These are phyloP conservation scores for Incurvaria masculella DNA, from an alignment of 2,888 invertebrate genomes.

Conservation along the genomic window DNA sequence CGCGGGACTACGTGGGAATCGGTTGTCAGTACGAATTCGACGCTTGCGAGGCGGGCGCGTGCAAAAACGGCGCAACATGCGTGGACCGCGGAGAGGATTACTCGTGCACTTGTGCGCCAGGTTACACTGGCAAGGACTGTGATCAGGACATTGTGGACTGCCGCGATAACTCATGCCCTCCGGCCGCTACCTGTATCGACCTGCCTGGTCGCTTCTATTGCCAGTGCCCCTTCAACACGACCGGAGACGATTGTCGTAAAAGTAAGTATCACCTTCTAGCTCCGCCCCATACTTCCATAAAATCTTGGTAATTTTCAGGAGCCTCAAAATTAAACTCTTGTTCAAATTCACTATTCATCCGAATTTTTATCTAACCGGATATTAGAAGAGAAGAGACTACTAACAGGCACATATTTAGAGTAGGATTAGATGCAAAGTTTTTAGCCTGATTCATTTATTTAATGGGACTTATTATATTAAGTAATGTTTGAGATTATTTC, in stretches of 20 bases:
- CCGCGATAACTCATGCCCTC: slow-evolving; percentile 91
- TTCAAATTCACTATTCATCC: no score
- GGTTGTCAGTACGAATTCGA: slow-evolving; percentile 94
- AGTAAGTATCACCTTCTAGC: slow-evolving; percentile 65
- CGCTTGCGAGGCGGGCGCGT: slow-evolving; percentile 86
- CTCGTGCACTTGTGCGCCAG: slow-evolving; percentile 82
- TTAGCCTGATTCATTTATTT: no score
- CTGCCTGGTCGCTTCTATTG: slow-evolving; percentile 90
- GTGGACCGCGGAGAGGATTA: slow-evolving; percentile 82
- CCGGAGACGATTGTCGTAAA: slow-evolving; percentile 95
- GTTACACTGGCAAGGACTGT: slow-evolving; percentile 77
- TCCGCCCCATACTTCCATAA: no score
- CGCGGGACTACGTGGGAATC: slow-evolving; percentile 78
- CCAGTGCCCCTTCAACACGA: slow-evolving; percentile 94
- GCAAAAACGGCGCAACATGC: slow-evolving; percentile 92
- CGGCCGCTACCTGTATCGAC: slow-evolving; percentile 90
- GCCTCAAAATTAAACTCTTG: no score
- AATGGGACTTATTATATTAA: no score
- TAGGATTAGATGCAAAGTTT: no score
- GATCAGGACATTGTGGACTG: slow-evolving; percentile 90
- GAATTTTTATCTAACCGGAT: no score
- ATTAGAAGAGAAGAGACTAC: no score
- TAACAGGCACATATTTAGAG: no score
- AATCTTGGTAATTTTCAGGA: no score
- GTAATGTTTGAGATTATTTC: no score